Percentiles rank a stretch among this genome's conserved stretches.
Conservation (phyloP, 2,113 vertebrate species). For the Brachyistius frenatus region DNA sequence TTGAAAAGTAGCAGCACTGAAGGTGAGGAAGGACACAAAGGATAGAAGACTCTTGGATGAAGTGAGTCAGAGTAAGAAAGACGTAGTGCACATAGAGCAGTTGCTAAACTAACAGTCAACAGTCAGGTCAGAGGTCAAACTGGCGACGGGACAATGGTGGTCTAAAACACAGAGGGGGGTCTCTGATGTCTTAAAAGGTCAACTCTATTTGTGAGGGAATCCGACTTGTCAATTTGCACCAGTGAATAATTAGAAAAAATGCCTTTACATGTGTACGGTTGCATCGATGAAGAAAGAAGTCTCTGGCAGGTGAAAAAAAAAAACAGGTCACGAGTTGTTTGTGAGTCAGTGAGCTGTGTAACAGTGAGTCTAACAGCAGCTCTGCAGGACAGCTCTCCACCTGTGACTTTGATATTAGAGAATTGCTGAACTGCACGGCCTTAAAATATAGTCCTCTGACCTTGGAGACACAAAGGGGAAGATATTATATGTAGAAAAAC, state of each 20-base stretch:
- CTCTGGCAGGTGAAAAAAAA: constrained; percentile 50
- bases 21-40: not conserved
- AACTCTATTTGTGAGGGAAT: constrained; percentile 31
- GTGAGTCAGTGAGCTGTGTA: constrained; percentile 74
- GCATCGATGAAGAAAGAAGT: constrained; percentile 38
- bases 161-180: constrained; percentile 28
- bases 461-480: constrained; percentile 28
- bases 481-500: constrained; percentile 46
- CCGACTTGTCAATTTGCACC: constrained; percentile 43
- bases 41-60: not conserved
- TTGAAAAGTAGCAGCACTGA: not conserved
- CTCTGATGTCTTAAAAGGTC: constrained; percentile 37
- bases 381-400: constrained; percentile 65
- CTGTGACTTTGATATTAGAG: constrained; percentile 64
- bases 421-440: constrained; percentile 27
- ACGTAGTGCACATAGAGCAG: constrained; percentile 9
- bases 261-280: constrained; percentile 17
- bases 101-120: constrained; percentile 59
- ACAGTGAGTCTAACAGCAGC: constrained; percentile 74
- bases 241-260: constrained; percentile 42
- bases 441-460: constrained; percentile 51
- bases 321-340: constrained; percentile 70
- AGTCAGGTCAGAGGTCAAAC: constrained; percentile 64
- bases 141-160: constrained; percentile 34
- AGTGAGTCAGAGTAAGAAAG: not conserved